Conservation (phyloP, 2,113 vertebrate species). For the Eulemur rufifrons region DNA sequence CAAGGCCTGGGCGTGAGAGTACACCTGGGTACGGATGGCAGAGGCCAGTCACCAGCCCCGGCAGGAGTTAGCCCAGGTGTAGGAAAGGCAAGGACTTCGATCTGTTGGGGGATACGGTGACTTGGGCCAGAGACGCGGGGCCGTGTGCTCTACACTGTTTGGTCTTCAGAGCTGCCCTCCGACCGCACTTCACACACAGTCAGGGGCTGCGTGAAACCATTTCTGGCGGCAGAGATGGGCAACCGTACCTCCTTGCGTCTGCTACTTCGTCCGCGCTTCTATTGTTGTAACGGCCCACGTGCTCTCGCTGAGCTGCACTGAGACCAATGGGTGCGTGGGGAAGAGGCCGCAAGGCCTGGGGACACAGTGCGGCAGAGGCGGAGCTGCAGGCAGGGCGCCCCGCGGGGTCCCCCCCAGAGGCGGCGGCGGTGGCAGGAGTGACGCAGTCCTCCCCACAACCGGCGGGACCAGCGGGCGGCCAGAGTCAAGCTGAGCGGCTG, state of each 20-base stretch:
- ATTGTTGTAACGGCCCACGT: neutral
- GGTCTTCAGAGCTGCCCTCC: neutral
- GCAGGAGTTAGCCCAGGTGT: neutral
- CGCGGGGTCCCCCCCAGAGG: neutral
- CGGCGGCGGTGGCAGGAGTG: too few relatives aligned
- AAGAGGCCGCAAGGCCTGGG: neutral
- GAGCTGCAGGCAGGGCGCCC: neutral
- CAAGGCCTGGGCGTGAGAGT: neutral
- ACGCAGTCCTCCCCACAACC: fast-evolving
- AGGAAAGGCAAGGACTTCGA: neutral
- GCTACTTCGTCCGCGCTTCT: neutral
- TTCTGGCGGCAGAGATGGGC: neutral
- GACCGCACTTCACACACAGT: neutral
- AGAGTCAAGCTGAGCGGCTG: neutral
- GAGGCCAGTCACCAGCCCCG: neutral
- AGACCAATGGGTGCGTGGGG: neutral
- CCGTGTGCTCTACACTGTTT: neutral
- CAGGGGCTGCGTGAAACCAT: neutral
- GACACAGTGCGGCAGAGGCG: neutral
- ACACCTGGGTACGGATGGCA: too few relatives aligned
- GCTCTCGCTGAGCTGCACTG: neutral
- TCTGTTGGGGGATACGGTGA: neutral
- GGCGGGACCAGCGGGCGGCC: neutral
- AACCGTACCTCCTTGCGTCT: neutral
- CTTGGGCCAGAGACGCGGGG: neutral